Percentiles rank a stretch among this genome's conserved stretches.
Evolutionary conservation across 2,888 invertebrate species (phyloP).

Genomic region (Tipula lateralis): DNA sequence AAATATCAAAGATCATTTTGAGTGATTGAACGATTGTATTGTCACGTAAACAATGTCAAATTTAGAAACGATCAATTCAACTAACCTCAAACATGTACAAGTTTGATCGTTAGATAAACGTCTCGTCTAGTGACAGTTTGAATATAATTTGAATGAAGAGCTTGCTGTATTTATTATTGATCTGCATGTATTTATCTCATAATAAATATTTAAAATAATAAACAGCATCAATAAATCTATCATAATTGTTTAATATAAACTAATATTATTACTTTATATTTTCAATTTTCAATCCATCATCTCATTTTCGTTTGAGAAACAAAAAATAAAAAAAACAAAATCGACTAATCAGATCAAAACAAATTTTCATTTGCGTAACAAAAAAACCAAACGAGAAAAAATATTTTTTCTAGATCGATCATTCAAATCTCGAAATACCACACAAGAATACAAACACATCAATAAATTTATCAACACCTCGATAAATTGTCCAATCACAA

Average conservation of each 20-base stretch:
- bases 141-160: no score
- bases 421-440: not conserved
- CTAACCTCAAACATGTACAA: no score
- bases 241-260: not conserved
- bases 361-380: not conserved
- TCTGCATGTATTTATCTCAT: not conserved
- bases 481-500: not conserved
- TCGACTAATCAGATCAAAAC: slow-evolving; percentile 11
- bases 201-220: not conserved
- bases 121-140: no score
- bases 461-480: slow-evolving; percentile 11
- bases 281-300: not conserved
- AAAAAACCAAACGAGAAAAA: not conserved
- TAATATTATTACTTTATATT: slow-evolving; percentile 5
- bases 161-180: no score
- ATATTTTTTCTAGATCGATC: not conserved
- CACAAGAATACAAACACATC: not conserved
- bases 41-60: no score
- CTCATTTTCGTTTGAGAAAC: not conserved
- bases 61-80: no score
- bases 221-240: not conserved
- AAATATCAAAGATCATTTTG: no score
- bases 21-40: no score
- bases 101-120: no score
- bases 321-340: not conserved